Percentiles rank a stretch among this genome's conserved stretches.
Evolutionary conservation across 2,113 vertebrate genomes (phyloP).

Genomic region (Thermophis baileyi): DNA sequence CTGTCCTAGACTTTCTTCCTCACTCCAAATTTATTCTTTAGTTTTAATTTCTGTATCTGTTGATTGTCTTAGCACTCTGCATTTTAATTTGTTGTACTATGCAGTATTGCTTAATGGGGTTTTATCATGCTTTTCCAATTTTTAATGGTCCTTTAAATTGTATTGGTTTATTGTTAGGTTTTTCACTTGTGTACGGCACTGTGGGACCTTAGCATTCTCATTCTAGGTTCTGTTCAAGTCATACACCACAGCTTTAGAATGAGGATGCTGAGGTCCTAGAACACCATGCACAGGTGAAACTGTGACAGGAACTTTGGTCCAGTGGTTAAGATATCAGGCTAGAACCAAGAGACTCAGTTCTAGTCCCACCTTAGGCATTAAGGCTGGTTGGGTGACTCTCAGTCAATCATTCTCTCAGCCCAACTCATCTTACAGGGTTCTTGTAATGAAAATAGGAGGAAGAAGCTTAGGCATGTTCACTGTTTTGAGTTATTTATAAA

Average conservation of each 20-base stretch:
- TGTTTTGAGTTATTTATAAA: not conserved
- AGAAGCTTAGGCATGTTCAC: not conserved
- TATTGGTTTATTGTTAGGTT: not conserved
- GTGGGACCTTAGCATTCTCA: not conserved
- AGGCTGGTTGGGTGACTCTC: not conserved
- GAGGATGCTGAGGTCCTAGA: not conserved
- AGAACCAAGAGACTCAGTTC: not conserved
- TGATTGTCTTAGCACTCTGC: not conserved
- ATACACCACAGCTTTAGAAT: not conserved
- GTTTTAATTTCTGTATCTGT: not conserved
- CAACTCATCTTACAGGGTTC: not conserved
- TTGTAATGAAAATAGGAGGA: not conserved
- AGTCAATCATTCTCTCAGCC: not conserved
- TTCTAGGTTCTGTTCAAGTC: not conserved
- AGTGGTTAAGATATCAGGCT: not conserved
- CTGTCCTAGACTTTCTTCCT: not conserved
- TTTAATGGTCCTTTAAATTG: not conserved
- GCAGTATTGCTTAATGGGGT: not conserved
- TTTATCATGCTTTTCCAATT: not conserved
- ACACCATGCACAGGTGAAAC: not conserved
- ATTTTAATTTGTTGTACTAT: not conserved
- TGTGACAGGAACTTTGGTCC: not conserved
- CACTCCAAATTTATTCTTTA: not conserved
- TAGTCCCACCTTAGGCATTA: not conserved
- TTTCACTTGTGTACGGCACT: not conserved